A percentile compares a stretch with the other conserved stretches of the same genome.
Conservation (phyloP, 2,888 invertebrate species). For the Rhyacophila evoluta region DNA sequence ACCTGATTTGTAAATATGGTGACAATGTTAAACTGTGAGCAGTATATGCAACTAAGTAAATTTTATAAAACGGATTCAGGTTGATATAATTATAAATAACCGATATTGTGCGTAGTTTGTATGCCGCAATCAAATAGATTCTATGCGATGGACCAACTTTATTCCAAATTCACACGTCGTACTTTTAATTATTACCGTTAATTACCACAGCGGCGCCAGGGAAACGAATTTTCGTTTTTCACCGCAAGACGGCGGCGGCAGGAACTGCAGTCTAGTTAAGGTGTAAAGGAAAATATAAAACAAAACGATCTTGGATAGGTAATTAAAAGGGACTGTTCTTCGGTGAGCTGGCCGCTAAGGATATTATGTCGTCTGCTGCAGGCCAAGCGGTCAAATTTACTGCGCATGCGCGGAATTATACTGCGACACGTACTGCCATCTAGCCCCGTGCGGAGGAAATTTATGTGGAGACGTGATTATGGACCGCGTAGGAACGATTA, state of each 20-base stretch:
- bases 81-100: too few relatives aligned
- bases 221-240: background rate
- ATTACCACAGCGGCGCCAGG: background rate
- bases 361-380: background rate
- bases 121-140: too few relatives aligned
- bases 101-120: too few relatives aligned
- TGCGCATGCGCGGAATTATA: conserved; percentile 33
- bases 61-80: too few relatives aligned
- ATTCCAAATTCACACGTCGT: background rate
- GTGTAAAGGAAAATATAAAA: conserved; percentile 10
- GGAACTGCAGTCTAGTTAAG: background rate
- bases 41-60: too few relatives aligned
- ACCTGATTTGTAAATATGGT: too few relatives aligned
- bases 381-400: background rate
- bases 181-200: conserved; percentile 11
- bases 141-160: background rate
- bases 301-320: background rate
- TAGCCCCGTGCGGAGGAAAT: conserved; percentile 30
- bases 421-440: conserved; percentile 42
- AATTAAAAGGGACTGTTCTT: conserved; percentile 17
- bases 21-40: too few relatives aligned
- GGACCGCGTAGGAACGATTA: conserved; percentile 36
- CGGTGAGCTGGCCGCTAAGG: background rate
- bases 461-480: conserved; percentile 49
- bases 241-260: background rate